A percentile compares a stretch with the other conserved stretches of the same genome.
Evolutionary conservation across 2,797 vertebrate genomes (phyloP).

Genomic region (Crocodylus rhombifer): DNA sequence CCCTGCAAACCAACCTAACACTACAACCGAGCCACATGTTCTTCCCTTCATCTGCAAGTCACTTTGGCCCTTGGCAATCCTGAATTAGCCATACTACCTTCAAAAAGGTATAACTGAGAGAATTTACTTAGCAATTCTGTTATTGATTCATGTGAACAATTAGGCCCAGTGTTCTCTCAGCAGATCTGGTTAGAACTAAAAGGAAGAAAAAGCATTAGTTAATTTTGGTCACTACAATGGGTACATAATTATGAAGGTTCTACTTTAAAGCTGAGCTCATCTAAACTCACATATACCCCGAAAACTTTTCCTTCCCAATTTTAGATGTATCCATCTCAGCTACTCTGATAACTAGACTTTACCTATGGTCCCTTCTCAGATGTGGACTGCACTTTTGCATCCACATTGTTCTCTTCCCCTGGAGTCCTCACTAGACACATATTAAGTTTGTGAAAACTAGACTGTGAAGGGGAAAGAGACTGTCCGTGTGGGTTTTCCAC

Average conservation of each 20-base stretch:
- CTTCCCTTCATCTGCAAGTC: no score
- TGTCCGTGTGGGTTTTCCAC: accelerated
- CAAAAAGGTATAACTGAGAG: no score
- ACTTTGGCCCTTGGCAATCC: no score
- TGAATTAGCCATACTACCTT: no score
- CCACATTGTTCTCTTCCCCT: background rate
- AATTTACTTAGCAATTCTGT: no score
- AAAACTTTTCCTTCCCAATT: background rate
- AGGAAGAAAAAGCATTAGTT: background rate
- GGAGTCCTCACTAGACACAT: background rate
- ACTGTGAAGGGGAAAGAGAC: no score
- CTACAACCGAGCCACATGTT: no score
- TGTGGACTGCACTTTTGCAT: background rate
- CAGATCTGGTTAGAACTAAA: background rate
- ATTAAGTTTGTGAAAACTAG: background rate
- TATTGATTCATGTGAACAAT: background rate
- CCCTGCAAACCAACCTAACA: background rate
- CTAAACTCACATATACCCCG: background rate
- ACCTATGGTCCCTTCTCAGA: background rate
- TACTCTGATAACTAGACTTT: background rate
- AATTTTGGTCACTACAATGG: background rate
- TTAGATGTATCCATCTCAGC: background rate
- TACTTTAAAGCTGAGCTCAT: background rate
- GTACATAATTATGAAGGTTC: background rate
- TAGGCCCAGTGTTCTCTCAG: background rate